phyloP scores from a whole-genome alignment of 1,140 invertebrate species.

The Heliconius hermathena region DNA sequence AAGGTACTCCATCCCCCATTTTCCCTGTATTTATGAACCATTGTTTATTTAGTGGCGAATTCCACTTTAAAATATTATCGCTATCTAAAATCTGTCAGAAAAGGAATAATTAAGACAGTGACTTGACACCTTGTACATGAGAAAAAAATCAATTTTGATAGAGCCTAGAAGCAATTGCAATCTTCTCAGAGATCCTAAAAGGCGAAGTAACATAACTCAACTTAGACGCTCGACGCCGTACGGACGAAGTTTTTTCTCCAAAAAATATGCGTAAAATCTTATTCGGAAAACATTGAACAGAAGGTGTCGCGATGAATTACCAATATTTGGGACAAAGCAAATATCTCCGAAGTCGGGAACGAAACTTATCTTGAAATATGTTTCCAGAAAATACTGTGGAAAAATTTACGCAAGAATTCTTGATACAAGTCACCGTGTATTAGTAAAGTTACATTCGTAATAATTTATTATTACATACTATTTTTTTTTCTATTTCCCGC shows the following conservation, averaged over 20 bases:
- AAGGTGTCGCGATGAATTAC: slow-evolving; percentile 6
- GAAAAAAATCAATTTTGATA: not conserved
- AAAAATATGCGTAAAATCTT: slow-evolving; percentile 6
- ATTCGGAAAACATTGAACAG: not conserved
- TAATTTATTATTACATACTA: not conserved
- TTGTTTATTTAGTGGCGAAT: too few relatives aligned
- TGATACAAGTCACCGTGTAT: not conserved
- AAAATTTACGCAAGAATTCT: not conserved
- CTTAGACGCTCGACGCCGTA: not conserved
- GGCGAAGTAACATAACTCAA: not conserved
- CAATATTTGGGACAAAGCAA: not conserved
- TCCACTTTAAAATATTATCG: too few relatives aligned
- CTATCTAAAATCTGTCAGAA: too few relatives aligned
- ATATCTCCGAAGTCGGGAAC: not conserved
- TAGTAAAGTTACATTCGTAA: too few relatives aligned
- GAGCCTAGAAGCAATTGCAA: not conserved
- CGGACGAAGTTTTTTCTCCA: not conserved
- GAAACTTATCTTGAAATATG: slow-evolving; percentile 1
- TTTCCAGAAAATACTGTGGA: not conserved
- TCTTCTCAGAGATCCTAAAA: not conserved
- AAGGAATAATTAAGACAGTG: too few relatives aligned
- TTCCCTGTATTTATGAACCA: too few relatives aligned
- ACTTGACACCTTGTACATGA: not conserved
- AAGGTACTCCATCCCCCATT: too few relatives aligned
- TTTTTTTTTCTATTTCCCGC: not conserved